phyloP scores from a whole-genome alignment of 2,888 invertebrate genomes.

The Chymomyza amoena region DNA sequence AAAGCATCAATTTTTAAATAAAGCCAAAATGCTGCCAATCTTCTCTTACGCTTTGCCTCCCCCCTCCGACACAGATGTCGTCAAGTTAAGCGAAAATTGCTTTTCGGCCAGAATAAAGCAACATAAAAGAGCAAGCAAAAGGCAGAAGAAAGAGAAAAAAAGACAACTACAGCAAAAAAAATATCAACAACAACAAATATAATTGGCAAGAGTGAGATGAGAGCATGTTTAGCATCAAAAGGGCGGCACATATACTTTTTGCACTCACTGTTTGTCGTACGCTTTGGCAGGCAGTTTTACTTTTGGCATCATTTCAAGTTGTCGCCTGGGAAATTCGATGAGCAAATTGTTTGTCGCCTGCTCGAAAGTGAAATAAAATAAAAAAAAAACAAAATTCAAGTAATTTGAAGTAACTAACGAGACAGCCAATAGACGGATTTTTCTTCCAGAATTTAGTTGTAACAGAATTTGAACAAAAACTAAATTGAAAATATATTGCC shows the following conservation, averaged over 20 bases:
- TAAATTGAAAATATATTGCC: neutral
- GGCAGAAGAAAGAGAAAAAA: neutral
- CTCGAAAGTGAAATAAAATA: slow-evolving; percentile 14
- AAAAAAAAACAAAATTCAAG: neutral
- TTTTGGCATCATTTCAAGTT: slow-evolving; percentile 27
- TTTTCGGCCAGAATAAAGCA: neutral
- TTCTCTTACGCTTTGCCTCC: neutral
- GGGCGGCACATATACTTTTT: neutral
- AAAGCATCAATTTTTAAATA: slow-evolving; percentile 44
- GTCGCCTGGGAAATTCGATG: slow-evolving; percentile 48
- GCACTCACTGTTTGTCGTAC: neutral
- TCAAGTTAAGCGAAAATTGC: slow-evolving; percentile 17
- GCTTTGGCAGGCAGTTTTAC: slow-evolving; percentile 12
- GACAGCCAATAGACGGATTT: neutral
- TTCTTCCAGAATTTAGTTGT: neutral
- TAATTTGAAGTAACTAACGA: neutral
- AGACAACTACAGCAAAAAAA: slow-evolving; percentile 4
- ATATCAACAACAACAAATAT: neutral
- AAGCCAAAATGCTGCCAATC: slow-evolving; percentile 7
- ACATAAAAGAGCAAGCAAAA: neutral
- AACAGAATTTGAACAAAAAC: neutral
- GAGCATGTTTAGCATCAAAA: neutral
- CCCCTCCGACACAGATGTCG: neutral
- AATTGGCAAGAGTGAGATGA: neutral
- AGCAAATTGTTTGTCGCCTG: slow-evolving; percentile 15